Evolutionary conservation across 2,113 vertebrate genomes (phyloP).

Genomic region (Caranx ignobilis): DNA sequence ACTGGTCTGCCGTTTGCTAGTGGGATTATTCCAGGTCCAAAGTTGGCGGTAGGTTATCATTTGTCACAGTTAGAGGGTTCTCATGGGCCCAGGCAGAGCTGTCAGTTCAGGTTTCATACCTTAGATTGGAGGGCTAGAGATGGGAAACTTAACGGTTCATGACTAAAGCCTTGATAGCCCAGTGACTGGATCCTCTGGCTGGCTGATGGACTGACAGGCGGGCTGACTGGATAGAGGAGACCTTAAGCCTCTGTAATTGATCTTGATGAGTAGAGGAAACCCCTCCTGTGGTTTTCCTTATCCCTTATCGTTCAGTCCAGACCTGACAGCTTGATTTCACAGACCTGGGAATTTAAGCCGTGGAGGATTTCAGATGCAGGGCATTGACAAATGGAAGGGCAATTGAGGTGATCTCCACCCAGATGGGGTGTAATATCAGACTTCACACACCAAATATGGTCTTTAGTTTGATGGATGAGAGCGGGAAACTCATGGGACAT

Average conservation of each 20-base stretch:
- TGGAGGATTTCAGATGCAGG: slow-evolving; percentile 64
- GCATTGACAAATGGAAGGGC: slow-evolving; percentile 65
- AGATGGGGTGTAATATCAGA: slow-evolving; percentile 47
- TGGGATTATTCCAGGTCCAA: slow-evolving; percentile 56
- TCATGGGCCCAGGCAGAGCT: slow-evolving; percentile 43
- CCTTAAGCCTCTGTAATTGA: slow-evolving; percentile 73
- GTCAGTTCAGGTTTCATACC: slow-evolving; percentile 68
- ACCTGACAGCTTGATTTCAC: slow-evolving; percentile 76
- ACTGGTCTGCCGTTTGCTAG: slow-evolving; percentile 35
- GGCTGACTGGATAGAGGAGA: slow-evolving; percentile 34
- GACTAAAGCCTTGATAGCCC: slow-evolving; percentile 73
- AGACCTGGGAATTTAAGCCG: slow-evolving; percentile 65
- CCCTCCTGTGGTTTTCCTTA: slow-evolving; percentile 56
- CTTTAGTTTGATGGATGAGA: slow-evolving; percentile 37
- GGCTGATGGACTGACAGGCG: slow-evolving; percentile 61
- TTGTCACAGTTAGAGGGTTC: slow-evolving; percentile 61
- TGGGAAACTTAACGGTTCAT: slow-evolving; percentile 56
- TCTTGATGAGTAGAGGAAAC: slow-evolving; percentile 71
- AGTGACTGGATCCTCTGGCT: slow-evolving; percentile 53
- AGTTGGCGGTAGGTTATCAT: slow-evolving; percentile 63
- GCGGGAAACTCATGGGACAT: neutral
- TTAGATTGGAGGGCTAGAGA: slow-evolving; percentile 52
- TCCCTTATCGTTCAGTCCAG: slow-evolving; percentile 68
- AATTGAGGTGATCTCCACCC: slow-evolving; percentile 59
- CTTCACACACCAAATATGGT: slow-evolving; percentile 27